A percentile compares a stretch with the other conserved stretches of the same genome.
These are phyloP conservation scores for Olivierus martensii DNA, from an alignment of 1,140 invertebrate species.

Conservation along the genomic window DNA sequence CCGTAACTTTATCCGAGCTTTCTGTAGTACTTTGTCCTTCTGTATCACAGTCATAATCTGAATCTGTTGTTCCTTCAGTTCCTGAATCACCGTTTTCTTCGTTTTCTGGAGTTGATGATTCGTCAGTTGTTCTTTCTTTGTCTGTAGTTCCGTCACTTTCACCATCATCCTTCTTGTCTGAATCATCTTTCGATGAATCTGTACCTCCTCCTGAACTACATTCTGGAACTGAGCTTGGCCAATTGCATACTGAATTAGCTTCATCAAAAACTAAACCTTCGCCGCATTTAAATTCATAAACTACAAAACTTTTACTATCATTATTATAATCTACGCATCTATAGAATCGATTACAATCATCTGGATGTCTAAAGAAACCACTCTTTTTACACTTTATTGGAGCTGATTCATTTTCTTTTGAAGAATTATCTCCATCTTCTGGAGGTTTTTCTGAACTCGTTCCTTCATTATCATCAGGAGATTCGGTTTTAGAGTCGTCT, in stretches of 20 bases:
- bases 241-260: constrained; percentile 22
- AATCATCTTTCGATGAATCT: too few species aligned
- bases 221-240: constrained; percentile 17
- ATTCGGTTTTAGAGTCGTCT: too few species aligned
- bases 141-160: too few species aligned
- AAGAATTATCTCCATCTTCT: not conserved
- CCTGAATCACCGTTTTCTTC: not conserved
- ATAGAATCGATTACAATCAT: constrained; percentile 37
- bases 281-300: constrained; percentile 56
- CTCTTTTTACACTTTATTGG: not conserved
- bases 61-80: not conserved
- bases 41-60: not conserved
- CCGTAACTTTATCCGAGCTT: not conserved
- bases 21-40: not conserved
- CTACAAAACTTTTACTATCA: constrained; percentile 39
- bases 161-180: too few species aligned
- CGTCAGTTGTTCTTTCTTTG: too few species aligned
- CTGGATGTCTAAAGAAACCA: constrained; percentile 48
- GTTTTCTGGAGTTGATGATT: not conserved
- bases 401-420: not conserved
- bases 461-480: too few species aligned
- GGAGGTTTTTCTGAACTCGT: not conserved
- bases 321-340: constrained; percentile 45
- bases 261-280: constrained; percentile 32
- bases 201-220: constrained; percentile 20